These are phyloP conservation scores for Bolinopsis microptera DNA, from an alignment of 37 sponge, comb jelly and placozoan species.

Conservation along the genomic window DNA sequence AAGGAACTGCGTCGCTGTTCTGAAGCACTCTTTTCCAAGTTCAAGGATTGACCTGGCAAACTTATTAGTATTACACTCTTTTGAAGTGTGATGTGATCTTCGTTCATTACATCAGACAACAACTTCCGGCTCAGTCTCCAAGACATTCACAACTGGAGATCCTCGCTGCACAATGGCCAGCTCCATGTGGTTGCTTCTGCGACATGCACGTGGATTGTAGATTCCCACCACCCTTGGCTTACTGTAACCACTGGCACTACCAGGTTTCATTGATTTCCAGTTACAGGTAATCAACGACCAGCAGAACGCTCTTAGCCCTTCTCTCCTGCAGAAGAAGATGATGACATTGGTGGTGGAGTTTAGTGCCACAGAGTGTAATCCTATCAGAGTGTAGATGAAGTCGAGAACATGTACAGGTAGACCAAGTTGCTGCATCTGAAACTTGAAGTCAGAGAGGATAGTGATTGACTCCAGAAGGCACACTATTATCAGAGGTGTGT, in stretches of 20 bases:
- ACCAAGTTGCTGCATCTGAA: neutral
- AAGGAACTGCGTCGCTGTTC: too few relatives aligned
- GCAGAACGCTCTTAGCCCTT: neutral
- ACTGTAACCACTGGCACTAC: too few relatives aligned
- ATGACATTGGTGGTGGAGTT: constrained; percentile 37
- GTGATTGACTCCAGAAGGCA: neutral
- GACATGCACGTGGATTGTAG: too few relatives aligned
- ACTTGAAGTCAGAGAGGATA: neutral
- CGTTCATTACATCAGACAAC: too few relatives aligned
- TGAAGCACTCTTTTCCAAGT: too few relatives aligned
- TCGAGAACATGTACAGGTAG: neutral
- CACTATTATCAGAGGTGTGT: neutral
- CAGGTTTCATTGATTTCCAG: neutral
- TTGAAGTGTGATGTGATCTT: too few relatives aligned
- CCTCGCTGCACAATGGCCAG: too few relatives aligned
- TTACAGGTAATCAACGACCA: neutral
- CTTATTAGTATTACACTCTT: too few relatives aligned
- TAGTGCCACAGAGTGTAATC: neutral
- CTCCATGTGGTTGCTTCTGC: too few relatives aligned
- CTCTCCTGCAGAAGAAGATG: neutral
- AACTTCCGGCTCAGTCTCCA: too few relatives aligned
- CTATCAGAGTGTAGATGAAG: constrained; percentile 28
- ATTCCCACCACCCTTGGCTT: neutral
- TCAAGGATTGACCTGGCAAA: too few relatives aligned
- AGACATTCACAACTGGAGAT: too few relatives aligned